A percentile compares a stretch with the other conserved stretches of the same genome.
Evolutionary conservation across 2,797 vertebrate genomes (phyloP).

Genomic region (Cossypha caffra): DNA sequence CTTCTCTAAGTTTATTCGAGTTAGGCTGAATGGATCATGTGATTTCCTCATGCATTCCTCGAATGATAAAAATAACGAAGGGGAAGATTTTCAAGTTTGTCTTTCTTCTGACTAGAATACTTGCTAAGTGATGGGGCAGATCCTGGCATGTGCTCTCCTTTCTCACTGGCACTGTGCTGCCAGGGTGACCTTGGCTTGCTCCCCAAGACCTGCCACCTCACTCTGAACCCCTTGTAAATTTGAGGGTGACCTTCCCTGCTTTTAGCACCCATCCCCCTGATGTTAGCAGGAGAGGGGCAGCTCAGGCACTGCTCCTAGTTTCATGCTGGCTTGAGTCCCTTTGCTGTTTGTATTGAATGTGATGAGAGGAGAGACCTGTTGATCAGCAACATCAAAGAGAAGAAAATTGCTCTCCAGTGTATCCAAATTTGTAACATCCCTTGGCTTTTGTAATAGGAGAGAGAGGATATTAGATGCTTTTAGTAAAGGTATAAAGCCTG

Average conservation of each 20-base stretch:
- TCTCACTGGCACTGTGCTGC: not conserved
- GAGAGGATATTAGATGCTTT: not conserved
- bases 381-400: not conserved
- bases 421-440: not conserved
- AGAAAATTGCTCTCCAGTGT: not conserved
- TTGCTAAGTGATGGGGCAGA: not conserved
- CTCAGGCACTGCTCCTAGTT: not conserved
- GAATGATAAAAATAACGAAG: not conserved
- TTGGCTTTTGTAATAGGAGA: not conserved
- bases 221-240: not conserved
- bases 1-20: not conserved
- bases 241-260: not conserved
- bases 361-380: not conserved
- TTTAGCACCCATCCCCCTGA: not conserved
- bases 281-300: not conserved
- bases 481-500: not conserved
- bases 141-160: rapidly evolving
- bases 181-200: not conserved
- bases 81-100: not conserved
- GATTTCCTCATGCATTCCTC: not conserved
- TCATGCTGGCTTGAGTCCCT: not conserved
- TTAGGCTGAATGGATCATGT: not conserved
- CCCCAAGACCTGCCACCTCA: not conserved
- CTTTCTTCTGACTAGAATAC: not conserved
- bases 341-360: not conserved